Base-by-base conservation (phyloP, 2,888 invertebrate species). In the Cerastoderma edule region DNA sequence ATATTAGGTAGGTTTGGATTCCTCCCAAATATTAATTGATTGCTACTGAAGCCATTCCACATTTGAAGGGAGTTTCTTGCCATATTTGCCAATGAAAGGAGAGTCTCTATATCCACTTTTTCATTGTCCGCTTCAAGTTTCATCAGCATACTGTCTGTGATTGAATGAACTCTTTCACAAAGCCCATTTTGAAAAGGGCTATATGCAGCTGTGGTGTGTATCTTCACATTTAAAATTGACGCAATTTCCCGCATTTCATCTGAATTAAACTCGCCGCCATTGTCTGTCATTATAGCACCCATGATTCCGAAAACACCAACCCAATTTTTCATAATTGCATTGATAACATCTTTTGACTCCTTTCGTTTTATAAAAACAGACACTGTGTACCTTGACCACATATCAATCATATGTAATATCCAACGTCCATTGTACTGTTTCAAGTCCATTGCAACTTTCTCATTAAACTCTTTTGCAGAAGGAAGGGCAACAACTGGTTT, bases 251-350 rank as follows among this genome's bases (percentile, higher is more conserved):
- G 22, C 50, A 75, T 44, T 35, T 83, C 80, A 30, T 74, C 82
- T 1, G 67, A 69, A n/a, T n/a, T n/a, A n/a, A n/a, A n/a, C n/a
- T n/a, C n/a, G n/a, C n/a, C n/a, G n/a, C n/a, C n/a, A n/a, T 75
- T 78, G 69, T 83, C 83, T 13, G 69, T 64, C 32, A 80, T 5
- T 0, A 83, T 10, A 2, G 67, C 27, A 19, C 67, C 64, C 81
- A 82, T 82, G 4, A 80, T 66, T 6, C 75, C 79, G 75, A 70
- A 82, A 5, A 39, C 19, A 0, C 76, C 78, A 39, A 82, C 48
- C 83, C 83, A 83, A n/a, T 71, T 0, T 39, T 39, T 80, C 80
- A 80, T 75, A n/a, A 80, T 27, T 0, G 27, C 50, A 33, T 83
- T 73, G 27, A 79, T 77, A 0, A 83, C 56, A 44, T 74, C 66